phyloP scores from a whole-genome alignment of 2,113 vertebrate species.

The Butorides virescens region DNA sequence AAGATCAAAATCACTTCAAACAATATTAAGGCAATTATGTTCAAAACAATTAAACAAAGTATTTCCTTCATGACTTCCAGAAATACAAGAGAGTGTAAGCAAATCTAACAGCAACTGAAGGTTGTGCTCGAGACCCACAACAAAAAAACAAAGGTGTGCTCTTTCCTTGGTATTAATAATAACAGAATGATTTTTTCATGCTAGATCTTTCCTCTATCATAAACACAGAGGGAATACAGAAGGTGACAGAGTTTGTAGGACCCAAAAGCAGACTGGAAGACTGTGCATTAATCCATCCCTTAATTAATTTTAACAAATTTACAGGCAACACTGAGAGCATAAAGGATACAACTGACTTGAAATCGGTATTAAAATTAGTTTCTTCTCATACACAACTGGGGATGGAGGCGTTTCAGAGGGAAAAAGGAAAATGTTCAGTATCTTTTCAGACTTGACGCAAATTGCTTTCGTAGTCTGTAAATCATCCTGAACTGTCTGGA shows the following conservation, averaged over 20 bases:
- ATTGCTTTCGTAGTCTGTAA: not conserved
- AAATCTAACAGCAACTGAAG: not conserved
- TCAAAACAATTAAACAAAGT: not conserved
- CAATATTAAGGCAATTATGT: not conserved
- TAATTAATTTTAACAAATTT: not conserved
- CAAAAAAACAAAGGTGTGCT: not conserved
- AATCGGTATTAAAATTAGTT: not conserved
- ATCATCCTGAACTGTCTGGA: not conserved
- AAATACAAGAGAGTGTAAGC: not conserved
- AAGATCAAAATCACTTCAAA: not conserved
- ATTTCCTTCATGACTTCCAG: not conserved
- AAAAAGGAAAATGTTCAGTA: not conserved
- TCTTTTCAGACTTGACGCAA: not conserved
- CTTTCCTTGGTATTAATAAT: not conserved
- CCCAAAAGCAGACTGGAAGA: not conserved
- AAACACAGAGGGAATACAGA: not conserved
- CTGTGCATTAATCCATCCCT: not conserved
- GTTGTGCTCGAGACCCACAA: not conserved
- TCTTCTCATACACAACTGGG: not conserved
- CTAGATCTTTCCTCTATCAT: not conserved
- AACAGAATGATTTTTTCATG: not conserved
- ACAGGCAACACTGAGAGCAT: not conserved
- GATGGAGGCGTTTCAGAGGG: fast-evolving
- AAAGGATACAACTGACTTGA: not conserved
- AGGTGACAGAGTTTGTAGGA: not conserved